Conservation (phyloP, 2,113 vertebrate genomes). For the Calyptomena viridis region DNA sequence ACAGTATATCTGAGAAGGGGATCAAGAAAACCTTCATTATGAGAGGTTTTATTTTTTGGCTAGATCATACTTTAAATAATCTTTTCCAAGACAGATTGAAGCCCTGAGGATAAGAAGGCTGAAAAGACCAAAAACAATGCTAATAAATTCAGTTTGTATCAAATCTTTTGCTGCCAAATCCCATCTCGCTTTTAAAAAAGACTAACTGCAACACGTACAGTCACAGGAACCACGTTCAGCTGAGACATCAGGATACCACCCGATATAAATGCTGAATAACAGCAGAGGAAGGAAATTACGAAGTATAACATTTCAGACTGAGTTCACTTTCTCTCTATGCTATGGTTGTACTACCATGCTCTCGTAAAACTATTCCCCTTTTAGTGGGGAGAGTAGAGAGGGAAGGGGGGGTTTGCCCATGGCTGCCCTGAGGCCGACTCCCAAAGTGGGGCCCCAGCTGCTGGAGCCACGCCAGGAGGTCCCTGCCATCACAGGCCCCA, state of each 20-base stretch:
- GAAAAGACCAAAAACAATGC: neutral
- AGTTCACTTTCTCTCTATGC: neutral
- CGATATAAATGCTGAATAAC: neutral
- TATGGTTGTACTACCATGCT: too few relatives aligned
- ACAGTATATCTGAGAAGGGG: neutral
- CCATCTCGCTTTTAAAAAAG: neutral
- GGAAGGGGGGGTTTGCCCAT: too few relatives aligned
- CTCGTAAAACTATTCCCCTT: too few relatives aligned
- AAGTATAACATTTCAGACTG: neutral
- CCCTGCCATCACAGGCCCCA: too few relatives aligned
- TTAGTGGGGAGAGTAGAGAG: too few relatives aligned
- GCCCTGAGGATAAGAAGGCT: neutral
- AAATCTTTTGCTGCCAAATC: neutral
- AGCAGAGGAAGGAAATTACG: slow-evolving; percentile 2
- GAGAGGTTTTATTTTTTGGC: neutral
- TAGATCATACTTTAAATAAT: neutral
- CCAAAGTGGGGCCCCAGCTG: too few relatives aligned
- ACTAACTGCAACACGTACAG: neutral
- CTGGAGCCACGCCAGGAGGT: too few relatives aligned
- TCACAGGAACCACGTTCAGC: neutral
- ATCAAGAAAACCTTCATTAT: neutral
- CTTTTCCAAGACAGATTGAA: neutral
- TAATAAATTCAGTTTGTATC: neutral
- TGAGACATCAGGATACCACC: neutral
- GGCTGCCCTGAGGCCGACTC: too few relatives aligned